Percentiles rank a stretch among this genome's conserved stretches.
Conservation (phyloP, 2,113 vertebrate species). For the Antigone vipio region DNA sequence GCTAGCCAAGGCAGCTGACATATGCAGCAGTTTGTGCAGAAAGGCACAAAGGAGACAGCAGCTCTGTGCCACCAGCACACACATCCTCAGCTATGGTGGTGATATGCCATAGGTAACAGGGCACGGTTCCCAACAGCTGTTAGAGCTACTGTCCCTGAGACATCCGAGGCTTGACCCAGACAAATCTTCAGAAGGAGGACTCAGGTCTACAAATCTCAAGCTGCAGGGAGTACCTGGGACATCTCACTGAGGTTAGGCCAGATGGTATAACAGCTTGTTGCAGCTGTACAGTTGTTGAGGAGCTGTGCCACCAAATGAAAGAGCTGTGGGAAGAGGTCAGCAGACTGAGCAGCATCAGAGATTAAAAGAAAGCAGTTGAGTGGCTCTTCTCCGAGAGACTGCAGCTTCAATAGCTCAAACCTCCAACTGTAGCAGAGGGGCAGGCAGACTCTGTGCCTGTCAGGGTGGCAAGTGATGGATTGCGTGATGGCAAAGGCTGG, state of each 20-base stretch:
- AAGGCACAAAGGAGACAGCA: not conserved
- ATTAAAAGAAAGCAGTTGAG: not conserved
- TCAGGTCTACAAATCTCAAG: not conserved
- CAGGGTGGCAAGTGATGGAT: not conserved
- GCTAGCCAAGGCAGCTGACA: not conserved
- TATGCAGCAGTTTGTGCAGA: not conserved
- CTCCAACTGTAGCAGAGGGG: not conserved
- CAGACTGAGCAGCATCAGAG: not conserved
- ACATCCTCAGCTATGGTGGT: not conserved
- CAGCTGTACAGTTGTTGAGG: not conserved
- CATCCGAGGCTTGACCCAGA: not conserved
- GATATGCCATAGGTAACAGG: not conserved
- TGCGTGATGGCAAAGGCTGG: not conserved
- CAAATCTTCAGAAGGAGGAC: not conserved
- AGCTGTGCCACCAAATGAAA: not conserved
- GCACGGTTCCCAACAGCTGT: not conserved
- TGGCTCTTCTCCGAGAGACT: not conserved
- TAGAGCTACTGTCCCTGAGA: not conserved
- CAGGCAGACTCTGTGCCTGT: not conserved
- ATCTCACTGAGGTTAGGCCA: not conserved
- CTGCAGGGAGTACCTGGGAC: not conserved
- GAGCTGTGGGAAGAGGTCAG: not conserved
- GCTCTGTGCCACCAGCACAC: not conserved
- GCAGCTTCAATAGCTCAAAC: not conserved
- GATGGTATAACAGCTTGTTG: slow-evolving; percentile 1